A percentile compares a stretch with the other conserved stretches of the same genome.
phyloP scores from a whole-genome alignment of 2,888 invertebrate genomes.

The Teleogryllus oceanicus region DNA sequence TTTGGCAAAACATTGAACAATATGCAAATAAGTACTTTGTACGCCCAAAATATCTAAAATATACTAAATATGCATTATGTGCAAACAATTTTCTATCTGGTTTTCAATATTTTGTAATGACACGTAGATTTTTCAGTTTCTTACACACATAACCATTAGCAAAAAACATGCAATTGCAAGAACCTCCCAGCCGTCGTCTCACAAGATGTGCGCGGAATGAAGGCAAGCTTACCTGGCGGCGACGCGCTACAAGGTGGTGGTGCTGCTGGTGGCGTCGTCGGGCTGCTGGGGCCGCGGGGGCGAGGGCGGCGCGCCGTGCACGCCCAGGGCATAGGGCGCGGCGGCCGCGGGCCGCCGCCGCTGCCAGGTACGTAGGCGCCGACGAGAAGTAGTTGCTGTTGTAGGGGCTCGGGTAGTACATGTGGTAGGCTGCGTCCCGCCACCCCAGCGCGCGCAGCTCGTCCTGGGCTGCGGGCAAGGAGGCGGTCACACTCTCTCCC shows the following conservation, averaged over 20 bases:
- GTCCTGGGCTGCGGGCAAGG: neutral
- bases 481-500: no score
- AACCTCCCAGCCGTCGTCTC: no score
- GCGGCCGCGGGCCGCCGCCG: neutral
- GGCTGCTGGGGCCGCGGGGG: neutral
- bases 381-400: neutral
- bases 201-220: no score
- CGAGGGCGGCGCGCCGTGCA: neutral
- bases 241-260: neutral
- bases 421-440: neutral
- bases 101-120: no score
- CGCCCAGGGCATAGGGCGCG: neutral
- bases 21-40: no score
- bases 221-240: neutral
- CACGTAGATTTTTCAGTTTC: no score
- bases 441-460: neutral
- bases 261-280: slow-evolving; percentile 10
- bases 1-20: no score
- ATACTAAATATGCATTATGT: no score
- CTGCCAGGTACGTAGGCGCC: neutral
- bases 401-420: neutral
- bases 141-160: no score
- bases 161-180: no score
- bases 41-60: no score
- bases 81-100: no score